These are phyloP conservation scores for Paedocypris micromegethes DNA, from an alignment of 2,797 vertebrate species.

Conservation along the genomic window DNA sequence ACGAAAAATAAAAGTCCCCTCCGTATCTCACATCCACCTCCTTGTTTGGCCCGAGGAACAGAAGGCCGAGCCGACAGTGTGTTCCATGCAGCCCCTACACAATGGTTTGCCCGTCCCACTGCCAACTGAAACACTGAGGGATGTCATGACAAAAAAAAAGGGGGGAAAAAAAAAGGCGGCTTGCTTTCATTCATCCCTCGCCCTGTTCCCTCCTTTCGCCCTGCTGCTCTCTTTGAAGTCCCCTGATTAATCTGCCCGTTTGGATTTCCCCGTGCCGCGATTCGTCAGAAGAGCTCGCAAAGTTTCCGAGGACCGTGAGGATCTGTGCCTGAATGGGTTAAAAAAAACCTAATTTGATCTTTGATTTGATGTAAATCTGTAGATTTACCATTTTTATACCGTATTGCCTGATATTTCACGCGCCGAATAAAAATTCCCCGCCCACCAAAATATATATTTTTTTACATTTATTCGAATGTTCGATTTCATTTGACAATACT, in stretches of 20 bases:
- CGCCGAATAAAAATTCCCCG: too few species aligned
- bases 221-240: conserved; percentile 62
- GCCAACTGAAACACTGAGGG: conserved; percentile 58
- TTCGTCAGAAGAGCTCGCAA: too few species aligned
- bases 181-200: conserved; percentile 65
- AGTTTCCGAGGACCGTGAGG: too few species aligned
- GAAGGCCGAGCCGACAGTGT: conserved; percentile 43
- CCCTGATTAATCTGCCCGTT: conserved; percentile 65
- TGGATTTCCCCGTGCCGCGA: too few species aligned
- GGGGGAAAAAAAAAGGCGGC: conserved; percentile 52
- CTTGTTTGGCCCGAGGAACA: conserved; percentile 35
- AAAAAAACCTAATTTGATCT: too few species aligned
- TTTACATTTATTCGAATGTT: too few species aligned
- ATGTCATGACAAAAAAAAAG: conserved; percentile 54
- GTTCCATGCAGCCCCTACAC: conserved; percentile 58
- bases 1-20: neutral
- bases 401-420: too few species aligned
- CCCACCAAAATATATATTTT: too few species aligned
- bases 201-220: conserved; percentile 48
- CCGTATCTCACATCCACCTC: conserved; percentile 27
- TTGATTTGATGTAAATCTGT: too few species aligned
- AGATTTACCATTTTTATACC: too few species aligned
- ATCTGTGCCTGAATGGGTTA: too few species aligned
- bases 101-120: conserved; percentile 62
- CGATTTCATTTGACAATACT: too few species aligned